These are phyloP conservation scores for Liodrosophila aerea DNA, from an alignment of 2,888 invertebrate genomes.

Conservation along the genomic window DNA sequence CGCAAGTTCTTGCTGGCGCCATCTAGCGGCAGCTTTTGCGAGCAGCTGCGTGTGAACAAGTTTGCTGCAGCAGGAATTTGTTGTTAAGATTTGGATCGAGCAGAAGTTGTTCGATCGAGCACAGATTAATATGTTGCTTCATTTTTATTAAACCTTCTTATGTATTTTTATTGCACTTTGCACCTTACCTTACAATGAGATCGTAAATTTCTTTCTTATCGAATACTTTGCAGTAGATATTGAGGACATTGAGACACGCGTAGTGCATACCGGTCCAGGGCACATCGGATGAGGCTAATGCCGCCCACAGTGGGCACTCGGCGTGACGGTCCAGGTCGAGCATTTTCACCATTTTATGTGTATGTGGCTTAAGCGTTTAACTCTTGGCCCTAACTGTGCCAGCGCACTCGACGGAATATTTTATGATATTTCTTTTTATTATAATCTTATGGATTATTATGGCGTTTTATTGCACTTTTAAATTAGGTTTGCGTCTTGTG, in stretches of 20 bases:
- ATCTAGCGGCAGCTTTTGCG: conserved; percentile 52
- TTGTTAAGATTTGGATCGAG: no score
- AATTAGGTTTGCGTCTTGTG: conserved; percentile 25
- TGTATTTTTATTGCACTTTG: no score
- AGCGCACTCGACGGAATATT: conserved; percentile 13
- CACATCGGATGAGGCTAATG: conserved; percentile 83
- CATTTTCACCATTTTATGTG: conserved; percentile 83
- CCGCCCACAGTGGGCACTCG: conserved; percentile 85
- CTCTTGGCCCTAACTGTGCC: conserved; percentile 1
- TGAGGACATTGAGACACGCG: conserved; percentile 91
- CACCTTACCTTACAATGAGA: conserved; percentile 90
- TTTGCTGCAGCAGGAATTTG: no score
- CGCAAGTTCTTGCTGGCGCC: conserved; percentile 46
- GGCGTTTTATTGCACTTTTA: conserved; percentile 32
- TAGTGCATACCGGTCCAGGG: conserved; percentile 93
- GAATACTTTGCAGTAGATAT: conserved; percentile 94
- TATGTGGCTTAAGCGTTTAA: conserved; percentile 9
- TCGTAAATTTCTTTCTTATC: conserved; percentile 90
- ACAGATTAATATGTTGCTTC: no score
- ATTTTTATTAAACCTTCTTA: no score
- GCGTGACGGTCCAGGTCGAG: conserved; percentile 86
- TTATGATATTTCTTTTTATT: conserved; percentile 9
- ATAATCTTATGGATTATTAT: conserved; percentile 15
- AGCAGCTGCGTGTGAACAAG: neutral
- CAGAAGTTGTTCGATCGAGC: no score